Evolutionary conservation across 2,888 invertebrate species (phyloP), one percentile per base, ranked within the genome.

Genomic region (Drosophila anomalata): DNA sequence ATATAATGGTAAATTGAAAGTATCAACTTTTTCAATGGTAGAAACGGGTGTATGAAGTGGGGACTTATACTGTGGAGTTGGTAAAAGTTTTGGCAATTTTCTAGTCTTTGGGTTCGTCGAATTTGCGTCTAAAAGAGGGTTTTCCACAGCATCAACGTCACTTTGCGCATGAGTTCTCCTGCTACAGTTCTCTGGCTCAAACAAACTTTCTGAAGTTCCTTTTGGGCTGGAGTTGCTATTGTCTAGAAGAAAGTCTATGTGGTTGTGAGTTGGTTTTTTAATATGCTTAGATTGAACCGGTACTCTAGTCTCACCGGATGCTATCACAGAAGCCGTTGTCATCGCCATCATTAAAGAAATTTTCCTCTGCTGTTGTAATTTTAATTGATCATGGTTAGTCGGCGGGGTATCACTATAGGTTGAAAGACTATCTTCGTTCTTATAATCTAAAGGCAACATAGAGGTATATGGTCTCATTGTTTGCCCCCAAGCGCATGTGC

Each of bases 381-480:
- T 83, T 0, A 77, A 72, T 52, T 82, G 86, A 11, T 60, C 50
- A 51, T 72, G 75, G 24, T 69, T 77, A 24, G 69, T 72, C 12
- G 79, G 75, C 22, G 87, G 77, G 7, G 81, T 77, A 12, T 90
- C 90, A 44, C 89, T 89, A 47, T 84, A 90, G 0, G 85, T 76
- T 9, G 90, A 89, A 36, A 87, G 63, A 47, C 76, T 89, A 31
- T 87, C 87, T 31, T 73, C 47, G 51, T 76, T 77, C 39, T 94
- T 94, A 91, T 94, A 95, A 52, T 89, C 88, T n/a, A 89, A 71
- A 22, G 88, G 87, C 39, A 89, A 62, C 78, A 91, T 88, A 7
- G 90, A 90, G 17, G 89, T 90, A 53, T 89, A 84, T n/a, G 90
- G 88, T 52, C 89, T 77, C 6, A 77, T 39, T 44, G 71, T 67